Conservation (phyloP, 2,797 vertebrate genomes). For the Danionella dracula region DNA sequence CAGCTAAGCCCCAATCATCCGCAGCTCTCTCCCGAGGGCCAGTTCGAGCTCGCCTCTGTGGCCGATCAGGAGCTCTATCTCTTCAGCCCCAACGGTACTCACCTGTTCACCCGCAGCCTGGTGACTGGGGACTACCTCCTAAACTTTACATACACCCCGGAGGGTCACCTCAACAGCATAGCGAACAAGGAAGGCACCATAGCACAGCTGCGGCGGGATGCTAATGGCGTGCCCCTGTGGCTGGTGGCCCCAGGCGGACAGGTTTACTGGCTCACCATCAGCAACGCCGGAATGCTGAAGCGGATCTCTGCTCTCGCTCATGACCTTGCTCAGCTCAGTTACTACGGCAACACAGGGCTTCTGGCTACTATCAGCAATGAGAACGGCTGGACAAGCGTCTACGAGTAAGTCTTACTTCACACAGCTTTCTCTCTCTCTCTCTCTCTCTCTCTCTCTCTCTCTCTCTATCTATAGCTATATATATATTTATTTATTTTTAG, state of each 20-base stretch:
- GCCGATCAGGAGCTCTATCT: constrained; percentile 84
- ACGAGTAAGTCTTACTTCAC: constrained; percentile 88
- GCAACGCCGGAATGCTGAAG: constrained; percentile 79
- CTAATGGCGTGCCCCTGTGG: constrained; percentile 80
- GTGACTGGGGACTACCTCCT: constrained; percentile 82
- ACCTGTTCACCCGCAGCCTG: constrained; percentile 81
- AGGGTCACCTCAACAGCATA: constrained; percentile 72
- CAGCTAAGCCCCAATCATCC: constrained; percentile 74
- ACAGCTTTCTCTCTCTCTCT: no score
- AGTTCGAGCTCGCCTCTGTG: constrained; percentile 79
- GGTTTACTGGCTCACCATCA: constrained; percentile 84
- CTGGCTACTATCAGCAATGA: constrained; percentile 84
- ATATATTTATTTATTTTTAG: no score
- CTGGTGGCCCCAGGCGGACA: constrained; percentile 79
- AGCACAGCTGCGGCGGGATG: constrained; percentile 77
- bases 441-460: no score
- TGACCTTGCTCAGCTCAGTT: constrained; percentile 82
- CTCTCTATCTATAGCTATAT: no score
- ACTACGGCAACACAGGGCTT: constrained; percentile 81
- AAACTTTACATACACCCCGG: constrained; percentile 80
- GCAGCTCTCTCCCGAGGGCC: constrained; percentile 62
- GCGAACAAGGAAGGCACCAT: constrained; percentile 74
- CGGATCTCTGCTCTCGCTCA: constrained; percentile 82
- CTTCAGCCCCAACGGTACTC: constrained; percentile 80
- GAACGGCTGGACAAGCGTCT: constrained; percentile 85